A percentile compares a stretch with the other conserved stretches of the same genome.
These are phyloP conservation scores for Laothoe populi DNA, from an alignment of 2,888 invertebrate genomes.

Conservation along the genomic window DNA sequence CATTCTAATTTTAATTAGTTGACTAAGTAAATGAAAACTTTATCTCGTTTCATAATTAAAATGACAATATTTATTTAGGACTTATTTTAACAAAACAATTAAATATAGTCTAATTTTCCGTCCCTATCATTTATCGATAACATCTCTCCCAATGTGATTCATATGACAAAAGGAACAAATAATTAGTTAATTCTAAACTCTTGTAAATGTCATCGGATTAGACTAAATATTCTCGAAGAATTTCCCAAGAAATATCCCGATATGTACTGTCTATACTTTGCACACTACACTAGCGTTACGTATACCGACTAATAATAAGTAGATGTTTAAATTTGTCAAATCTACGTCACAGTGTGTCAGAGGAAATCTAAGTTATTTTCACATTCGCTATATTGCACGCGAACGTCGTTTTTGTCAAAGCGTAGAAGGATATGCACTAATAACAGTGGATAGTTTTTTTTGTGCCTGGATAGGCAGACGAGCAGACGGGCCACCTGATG, in stretches of 20 bases:
- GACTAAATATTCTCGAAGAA: neutral
- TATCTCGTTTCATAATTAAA: no score
- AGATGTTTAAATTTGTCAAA: slow-evolving; percentile 10
- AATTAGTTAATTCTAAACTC: slow-evolving; percentile 4
- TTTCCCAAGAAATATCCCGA: neutral
- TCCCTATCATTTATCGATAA: neutral
- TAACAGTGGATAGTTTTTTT: no score
- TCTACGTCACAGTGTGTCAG: slow-evolving; percentile 23
- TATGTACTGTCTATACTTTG: slow-evolving; percentile 21
- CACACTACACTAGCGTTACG: slow-evolving; percentile 20
- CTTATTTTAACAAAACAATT: neutral
- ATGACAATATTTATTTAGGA: no score
- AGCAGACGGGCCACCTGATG: no score
- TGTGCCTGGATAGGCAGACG: no score
- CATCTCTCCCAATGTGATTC: neutral
- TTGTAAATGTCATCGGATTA: neutral
- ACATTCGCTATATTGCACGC: neutral
- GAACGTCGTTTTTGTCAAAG: neutral
- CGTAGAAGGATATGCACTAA: neutral
- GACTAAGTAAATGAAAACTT: no score
- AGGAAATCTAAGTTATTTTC: slow-evolving; percentile 18
- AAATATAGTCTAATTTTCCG: neutral
- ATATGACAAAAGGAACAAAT: slow-evolving; percentile 16
- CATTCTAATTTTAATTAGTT: no score
- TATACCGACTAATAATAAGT: slow-evolving; percentile 18